Conservation (phyloP, 1,140 invertebrate genomes). For the Atta texana region DNA sequence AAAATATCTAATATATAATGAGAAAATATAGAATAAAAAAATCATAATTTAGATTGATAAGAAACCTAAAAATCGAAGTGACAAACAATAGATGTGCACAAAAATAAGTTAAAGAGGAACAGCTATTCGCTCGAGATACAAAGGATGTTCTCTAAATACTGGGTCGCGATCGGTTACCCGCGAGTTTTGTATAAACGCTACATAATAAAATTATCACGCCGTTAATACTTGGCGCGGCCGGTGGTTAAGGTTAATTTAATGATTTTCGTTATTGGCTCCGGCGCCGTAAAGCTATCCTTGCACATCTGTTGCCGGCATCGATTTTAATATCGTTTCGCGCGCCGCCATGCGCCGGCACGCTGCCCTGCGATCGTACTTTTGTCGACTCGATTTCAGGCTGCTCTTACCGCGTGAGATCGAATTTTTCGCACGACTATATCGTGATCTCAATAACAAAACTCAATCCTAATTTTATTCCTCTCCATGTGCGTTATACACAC, state of each 20-base stretch:
- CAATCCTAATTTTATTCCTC: slow-evolving; percentile 10
- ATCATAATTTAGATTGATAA: not conserved
- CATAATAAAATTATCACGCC: slow-evolving; percentile 84
- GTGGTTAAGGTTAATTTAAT: slow-evolving; percentile 83
- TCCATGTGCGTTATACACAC: not conserved
- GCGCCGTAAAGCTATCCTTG: slow-evolving; percentile 82
- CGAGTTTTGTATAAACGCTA: slow-evolving; percentile 72
- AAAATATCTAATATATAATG: not conserved
- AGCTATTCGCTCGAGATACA: not conserved
- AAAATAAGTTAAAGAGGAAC: not conserved
- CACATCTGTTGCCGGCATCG: slow-evolving; percentile 85
- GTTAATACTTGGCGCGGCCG: slow-evolving; percentile 79
- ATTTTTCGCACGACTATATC: slow-evolving; percentile 28
- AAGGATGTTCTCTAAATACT: not conserved
- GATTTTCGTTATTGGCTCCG: slow-evolving; percentile 84
- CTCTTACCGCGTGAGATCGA: slow-evolving; percentile 14
- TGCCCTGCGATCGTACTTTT: slow-evolving; percentile 31
- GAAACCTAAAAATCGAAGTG: not conserved
- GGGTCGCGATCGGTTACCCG: not conserved
- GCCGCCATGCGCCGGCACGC: slow-evolving; percentile 31
- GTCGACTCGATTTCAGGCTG: slow-evolving; percentile 28
- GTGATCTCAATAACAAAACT: slow-evolving; percentile 20
- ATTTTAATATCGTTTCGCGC: slow-evolving; percentile 83
- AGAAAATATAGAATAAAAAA: not conserved
- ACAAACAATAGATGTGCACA: not conserved